Evolutionary conservation across 2,797 vertebrate species (phyloP).

Genomic region (Notolepis coatsorum): DNA sequence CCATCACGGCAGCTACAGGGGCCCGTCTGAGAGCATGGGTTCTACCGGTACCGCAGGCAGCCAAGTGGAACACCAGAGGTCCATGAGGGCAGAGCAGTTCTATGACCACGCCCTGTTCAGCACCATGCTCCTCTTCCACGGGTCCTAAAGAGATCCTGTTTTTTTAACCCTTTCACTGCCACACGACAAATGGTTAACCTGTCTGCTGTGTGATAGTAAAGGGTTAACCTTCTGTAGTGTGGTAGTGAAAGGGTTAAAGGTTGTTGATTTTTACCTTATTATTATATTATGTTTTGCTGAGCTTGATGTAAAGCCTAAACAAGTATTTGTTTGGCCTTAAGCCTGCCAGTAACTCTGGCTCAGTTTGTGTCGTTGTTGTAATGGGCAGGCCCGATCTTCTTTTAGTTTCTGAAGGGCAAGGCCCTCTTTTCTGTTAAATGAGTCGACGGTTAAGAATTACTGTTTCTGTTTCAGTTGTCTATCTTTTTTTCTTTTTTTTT

Average conservation of each 20-base stretch:
- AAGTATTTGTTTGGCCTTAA: constrained; percentile 66
- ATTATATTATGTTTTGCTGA: background rate
- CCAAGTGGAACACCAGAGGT: constrained; percentile 90
- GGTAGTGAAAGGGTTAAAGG: no score
- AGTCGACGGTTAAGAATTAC: no score
- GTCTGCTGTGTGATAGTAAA: no score
- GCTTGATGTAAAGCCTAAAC: constrained; percentile 31
- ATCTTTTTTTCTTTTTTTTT: constrained; percentile 16
- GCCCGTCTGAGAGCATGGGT: constrained; percentile 86
- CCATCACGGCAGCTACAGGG: constrained; percentile 85
- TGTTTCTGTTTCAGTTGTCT: no score
- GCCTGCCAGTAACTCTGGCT: constrained; percentile 41
- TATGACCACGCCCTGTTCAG: constrained; percentile 88
- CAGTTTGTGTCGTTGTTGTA: constrained; percentile 15
- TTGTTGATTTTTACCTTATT: no score
- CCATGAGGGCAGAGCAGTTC: constrained; percentile 86
- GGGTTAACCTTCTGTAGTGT: no score
- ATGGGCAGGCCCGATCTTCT: constrained; percentile 21
- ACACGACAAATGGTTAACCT: background rate
- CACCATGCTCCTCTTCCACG: constrained; percentile 91
- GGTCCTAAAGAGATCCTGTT: constrained; percentile 83
- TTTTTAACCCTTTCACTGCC: background rate
- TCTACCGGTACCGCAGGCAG: constrained; percentile 87
- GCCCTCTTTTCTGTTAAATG: no score
- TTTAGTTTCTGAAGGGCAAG: background rate